Conservation (phyloP, 2,888 invertebrate genomes). For the Charanyca ferruginea region DNA sequence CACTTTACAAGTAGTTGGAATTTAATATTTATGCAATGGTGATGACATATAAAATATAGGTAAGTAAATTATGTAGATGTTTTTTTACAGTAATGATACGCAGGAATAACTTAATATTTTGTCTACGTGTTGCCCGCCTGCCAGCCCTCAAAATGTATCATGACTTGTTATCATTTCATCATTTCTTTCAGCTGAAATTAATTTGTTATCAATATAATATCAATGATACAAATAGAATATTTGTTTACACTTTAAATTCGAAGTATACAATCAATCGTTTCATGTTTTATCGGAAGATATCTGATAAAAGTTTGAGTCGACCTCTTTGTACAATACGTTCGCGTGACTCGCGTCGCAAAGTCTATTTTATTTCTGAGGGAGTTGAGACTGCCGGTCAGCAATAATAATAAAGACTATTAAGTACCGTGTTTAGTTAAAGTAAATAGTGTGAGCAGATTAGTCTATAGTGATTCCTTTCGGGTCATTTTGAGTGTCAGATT, state of each 20-base stretch:
- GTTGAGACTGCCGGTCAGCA: not conserved
- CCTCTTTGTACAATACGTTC: conserved; percentile 71
- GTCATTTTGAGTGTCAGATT: not conserved
- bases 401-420: conserved; percentile 10
- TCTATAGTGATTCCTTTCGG: not conserved
- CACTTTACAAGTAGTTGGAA: conserved; percentile 20
- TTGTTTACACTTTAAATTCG: conserved; percentile 73
- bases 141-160: not conserved
- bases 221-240: conserved; percentile 53
- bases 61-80: not conserved
- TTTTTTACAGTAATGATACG: not conserved
- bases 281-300: conserved; percentile 74
- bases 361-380: conserved; percentile 9
- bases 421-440: conserved; percentile 5
- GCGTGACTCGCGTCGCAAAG: conserved; percentile 41
- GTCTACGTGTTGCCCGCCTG: not conserved
- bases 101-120: no score
- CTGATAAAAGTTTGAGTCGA: conserved; percentile 76
- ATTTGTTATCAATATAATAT: conserved; percentile 43
- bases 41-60: conserved; percentile 19
- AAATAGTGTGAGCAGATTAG: not conserved
- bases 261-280: conserved; percentile 77
- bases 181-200: conserved; percentile 40
- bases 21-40: conserved; percentile 18
- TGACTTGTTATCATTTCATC: conserved; percentile 8